Evolutionary conservation across 2,113 vertebrate species (phyloP).

Genomic region (Taxidea taxus): DNA sequence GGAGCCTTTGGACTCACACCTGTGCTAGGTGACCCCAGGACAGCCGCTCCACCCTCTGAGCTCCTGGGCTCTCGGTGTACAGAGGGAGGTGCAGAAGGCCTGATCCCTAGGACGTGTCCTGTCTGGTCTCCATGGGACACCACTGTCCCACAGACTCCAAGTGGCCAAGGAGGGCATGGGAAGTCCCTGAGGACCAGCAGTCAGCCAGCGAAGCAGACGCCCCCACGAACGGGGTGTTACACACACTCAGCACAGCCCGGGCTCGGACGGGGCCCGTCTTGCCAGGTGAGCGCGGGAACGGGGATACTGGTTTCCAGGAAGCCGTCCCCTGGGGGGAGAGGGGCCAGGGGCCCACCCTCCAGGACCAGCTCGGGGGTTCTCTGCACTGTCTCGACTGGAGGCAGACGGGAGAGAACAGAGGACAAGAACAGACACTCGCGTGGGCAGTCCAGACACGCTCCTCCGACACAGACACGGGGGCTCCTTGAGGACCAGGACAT

Average conservation of each 20-base stretch:
- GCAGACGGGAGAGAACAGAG: conserved; percentile 67
- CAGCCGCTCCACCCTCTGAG: background rate
- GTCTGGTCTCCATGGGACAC: too few species aligned
- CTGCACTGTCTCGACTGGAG: conserved; percentile 95
- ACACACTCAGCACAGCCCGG: conserved; percentile 93
- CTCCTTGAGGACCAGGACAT: background rate
- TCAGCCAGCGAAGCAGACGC: conserved; percentile 37
- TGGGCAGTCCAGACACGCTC: background rate
- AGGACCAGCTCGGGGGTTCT: conserved; percentile 94
- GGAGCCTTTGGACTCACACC: background rate
- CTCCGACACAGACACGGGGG: background rate
- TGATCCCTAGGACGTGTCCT: background rate
- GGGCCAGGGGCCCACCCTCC: conserved; percentile 86
- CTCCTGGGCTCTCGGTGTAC: too few species aligned
- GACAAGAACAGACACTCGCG: conserved; percentile 69
- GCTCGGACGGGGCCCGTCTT: conserved; percentile 91
- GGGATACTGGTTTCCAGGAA: conserved; percentile 97
- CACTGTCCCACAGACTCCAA: background rate
- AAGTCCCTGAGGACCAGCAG: background rate
- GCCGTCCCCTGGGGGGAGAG: conserved; percentile 88
- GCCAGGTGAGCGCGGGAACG: conserved; percentile 94
- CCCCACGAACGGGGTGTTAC: conserved; percentile 84
- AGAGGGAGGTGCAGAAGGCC: background rate
- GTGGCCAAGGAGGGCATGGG: background rate
- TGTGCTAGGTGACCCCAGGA: background rate